phyloP scores from a whole-genome alignment of 2,888 invertebrate genomes.

The Ditula angustiorana region DNA sequence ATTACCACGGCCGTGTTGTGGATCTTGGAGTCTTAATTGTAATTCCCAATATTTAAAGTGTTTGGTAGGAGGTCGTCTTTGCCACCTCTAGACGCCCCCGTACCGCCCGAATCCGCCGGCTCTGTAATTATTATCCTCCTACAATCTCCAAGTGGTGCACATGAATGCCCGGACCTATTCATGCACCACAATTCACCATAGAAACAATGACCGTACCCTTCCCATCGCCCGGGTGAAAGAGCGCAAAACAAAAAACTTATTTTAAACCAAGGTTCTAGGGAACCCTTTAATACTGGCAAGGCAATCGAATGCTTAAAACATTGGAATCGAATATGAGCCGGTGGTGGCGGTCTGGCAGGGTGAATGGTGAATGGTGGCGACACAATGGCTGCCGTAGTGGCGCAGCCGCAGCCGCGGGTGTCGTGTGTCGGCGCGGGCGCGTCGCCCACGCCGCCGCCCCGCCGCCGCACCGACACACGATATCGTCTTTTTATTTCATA shows the following conservation, averaged over 20 bases:
- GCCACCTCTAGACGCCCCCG: slow-evolving; percentile 65
- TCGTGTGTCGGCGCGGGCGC: slow-evolving; percentile 64
- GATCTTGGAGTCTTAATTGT: too few relatives aligned
- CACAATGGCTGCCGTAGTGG: slow-evolving; percentile 58
- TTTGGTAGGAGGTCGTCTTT: slow-evolving; percentile 75
- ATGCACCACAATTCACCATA: slow-evolving; percentile 76
- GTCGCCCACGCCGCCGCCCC: slow-evolving; percentile 55
- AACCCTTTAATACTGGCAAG: slow-evolving; percentile 79
- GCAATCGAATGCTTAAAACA: slow-evolving; percentile 85
- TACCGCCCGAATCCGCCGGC: slow-evolving; percentile 73
- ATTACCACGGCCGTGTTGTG: too few relatives aligned
- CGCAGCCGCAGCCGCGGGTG: slow-evolving; percentile 58
- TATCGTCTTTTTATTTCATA: slow-evolving; percentile 83
- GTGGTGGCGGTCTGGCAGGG: slow-evolving; percentile 53
- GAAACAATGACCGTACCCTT: slow-evolving; percentile 83
- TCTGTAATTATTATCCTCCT: slow-evolving; percentile 76
- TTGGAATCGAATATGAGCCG: slow-evolving; percentile 79
- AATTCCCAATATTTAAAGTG: slow-evolving; percentile 41
- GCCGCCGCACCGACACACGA: slow-evolving; percentile 76
- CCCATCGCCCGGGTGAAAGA: slow-evolving; percentile 74
- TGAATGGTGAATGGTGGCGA: slow-evolving; percentile 61
- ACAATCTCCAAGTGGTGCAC: slow-evolving; percentile 74
- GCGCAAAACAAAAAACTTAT: slow-evolving; percentile 71
- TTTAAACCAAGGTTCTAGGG: slow-evolving; percentile 78
- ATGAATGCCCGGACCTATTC: slow-evolving; percentile 78